These are phyloP conservation scores for Helicoverpa armigera DNA, from an alignment of 1,140 invertebrate genomes.

Conservation along the genomic window DNA sequence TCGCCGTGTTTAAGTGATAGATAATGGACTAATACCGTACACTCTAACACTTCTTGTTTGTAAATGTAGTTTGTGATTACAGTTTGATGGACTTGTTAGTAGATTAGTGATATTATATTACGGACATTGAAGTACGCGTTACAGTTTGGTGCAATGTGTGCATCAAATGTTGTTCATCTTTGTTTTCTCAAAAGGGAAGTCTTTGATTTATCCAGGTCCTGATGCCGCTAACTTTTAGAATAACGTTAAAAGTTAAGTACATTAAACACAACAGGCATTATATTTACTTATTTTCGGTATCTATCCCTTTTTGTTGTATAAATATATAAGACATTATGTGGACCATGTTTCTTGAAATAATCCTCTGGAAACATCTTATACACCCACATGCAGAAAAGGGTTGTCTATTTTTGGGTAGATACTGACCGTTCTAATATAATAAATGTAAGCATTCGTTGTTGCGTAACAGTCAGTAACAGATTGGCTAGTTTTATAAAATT, in stretches of 20 bases:
- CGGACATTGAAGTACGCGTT: not conserved
- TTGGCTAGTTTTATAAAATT: not conserved
- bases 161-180: not conserved
- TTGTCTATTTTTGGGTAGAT: not conserved
- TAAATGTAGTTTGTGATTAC: conserved; percentile 31
- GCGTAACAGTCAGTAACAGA: not conserved
- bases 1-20: conserved; percentile 35
- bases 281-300: too few species aligned
- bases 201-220: too few species aligned
- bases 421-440: not conserved
- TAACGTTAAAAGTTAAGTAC: too few species aligned
- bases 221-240: too few species aligned
- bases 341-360: not conserved
- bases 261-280: too few species aligned
- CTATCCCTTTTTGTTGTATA: not conserved
- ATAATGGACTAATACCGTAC: conserved; percentile 42
- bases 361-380: not conserved
- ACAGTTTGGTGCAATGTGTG: conserved; percentile 11
- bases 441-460: not conserved
- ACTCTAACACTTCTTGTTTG: conserved; percentile 28
- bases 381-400: not conserved
- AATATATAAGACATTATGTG: not conserved
- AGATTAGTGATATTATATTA: conserved; percentile 39
- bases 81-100: conserved; percentile 36
- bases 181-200: not conserved